Base-by-base conservation (phyloP, 2,888 invertebrate genomes). In the Agonopterix alstromeriana region DNA sequence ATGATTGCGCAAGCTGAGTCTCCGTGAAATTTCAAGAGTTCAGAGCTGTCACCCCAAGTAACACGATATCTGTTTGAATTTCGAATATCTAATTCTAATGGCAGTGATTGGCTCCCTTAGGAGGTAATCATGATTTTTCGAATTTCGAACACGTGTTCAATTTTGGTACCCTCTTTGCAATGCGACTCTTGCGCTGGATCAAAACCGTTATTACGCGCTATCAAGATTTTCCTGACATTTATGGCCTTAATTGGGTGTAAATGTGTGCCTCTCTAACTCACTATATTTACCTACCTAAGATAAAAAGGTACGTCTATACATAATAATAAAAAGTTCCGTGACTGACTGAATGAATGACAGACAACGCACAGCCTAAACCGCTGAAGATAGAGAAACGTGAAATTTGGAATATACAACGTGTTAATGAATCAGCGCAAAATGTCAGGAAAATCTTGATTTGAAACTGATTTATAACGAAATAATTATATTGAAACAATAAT, bases 11-110 rank as follows among this genome's bases (percentile, higher is more conserved):
- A 54, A 58, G 10, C 12, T 8, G 40, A 35, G 48, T 50, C 58
- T 56, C 57, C 59, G 61, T 61, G 55, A 57, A 60, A 60, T 64
- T 65, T 67, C 56, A 57, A 63, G 59, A 61, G 60, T 59, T 65
- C 65, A 63, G 65, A 71, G 69, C 67, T 73, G 73, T 75, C 77
- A 73, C 83, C 83, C 85, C 62, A 70, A 63, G 85, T 75, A 83
- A 86, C 72, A 72, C 62, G 82, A 86, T 86, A 82, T 68, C 68
- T 67, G 77, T 81, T 82, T 77, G 77, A 79, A 81, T 74, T 73
- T 75, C 71, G 73, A 84, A 85, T 84, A 83, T 85, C 86, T 86
- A 85, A 86, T 86, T 86, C 81, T 85, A 85, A 85, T 84, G 74
- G 75, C 77, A 65, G 77, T 85, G 83, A 88, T 86, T 87, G 86